A percentile compares a stretch with the other conserved stretches of the same genome.
Conservation (phyloP, 2,113 vertebrate species). For the Nyctibius bracteatus region DNA sequence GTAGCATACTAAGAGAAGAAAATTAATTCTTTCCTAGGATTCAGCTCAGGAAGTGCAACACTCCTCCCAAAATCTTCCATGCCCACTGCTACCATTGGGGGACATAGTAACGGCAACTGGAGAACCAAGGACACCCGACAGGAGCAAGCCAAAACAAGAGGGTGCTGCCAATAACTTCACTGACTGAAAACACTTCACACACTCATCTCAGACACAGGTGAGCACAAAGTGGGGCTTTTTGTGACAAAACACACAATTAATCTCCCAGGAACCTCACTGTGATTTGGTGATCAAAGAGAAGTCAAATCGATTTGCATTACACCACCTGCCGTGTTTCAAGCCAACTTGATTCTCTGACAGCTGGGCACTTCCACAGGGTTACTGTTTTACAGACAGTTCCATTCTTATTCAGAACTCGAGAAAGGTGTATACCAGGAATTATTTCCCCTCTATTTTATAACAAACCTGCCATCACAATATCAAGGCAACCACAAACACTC, state of each 20-base stretch:
- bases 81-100: not conserved
- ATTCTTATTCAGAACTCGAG: not conserved
- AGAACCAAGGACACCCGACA: not conserved
- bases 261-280: not conserved
- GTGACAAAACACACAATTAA: not conserved
- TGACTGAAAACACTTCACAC: not conserved
- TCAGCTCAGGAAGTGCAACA: not conserved
- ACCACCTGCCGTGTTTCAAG: not conserved
- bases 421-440: not conserved
- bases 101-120: not conserved
- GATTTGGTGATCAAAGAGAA: not conserved
- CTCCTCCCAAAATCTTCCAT: not conserved
- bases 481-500: not conserved
- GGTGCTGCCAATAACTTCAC: not conserved
- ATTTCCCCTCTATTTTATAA: not conserved
- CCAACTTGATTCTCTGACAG: not conserved
- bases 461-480: not conserved
- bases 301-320: not conserved
- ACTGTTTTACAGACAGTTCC: not conserved
- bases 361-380: not conserved
- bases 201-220: not conserved
- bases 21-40: not conserved
- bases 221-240: not conserved
- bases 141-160: not conserved
- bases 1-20: not conserved